These are phyloP conservation scores for Orientallactaga bullata DNA, from an alignment of 2,113 vertebrate genomes.

Conservation along the genomic window DNA sequence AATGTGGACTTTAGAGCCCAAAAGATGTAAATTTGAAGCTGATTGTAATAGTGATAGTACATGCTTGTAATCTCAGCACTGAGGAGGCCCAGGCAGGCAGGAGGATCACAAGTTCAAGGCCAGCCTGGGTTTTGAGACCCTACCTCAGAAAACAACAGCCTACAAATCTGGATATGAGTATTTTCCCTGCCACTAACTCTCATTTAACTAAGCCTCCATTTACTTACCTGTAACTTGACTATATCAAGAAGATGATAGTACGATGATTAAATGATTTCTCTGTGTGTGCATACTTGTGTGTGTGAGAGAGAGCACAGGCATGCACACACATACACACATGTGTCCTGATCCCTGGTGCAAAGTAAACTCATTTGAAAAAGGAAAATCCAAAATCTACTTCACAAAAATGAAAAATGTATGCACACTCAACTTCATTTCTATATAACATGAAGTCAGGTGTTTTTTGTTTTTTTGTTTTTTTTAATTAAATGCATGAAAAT, in stretches of 20 bases:
- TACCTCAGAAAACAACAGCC: neutral
- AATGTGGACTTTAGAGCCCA: neutral
- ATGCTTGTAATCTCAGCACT: neutral
- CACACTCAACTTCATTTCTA: neutral
- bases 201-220: slow-evolving; percentile 48
- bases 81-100: neutral
- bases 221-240: neutral
- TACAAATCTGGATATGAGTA: neutral
- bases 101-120: neutral
- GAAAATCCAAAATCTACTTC: slow-evolving; percentile 35
- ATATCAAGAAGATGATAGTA: neutral
- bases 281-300: neutral
- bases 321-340: no score
- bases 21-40: neutral
- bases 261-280: slow-evolving; percentile 15
- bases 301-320: neutral
- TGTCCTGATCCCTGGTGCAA: neutral
- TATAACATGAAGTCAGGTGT: slow-evolving; percentile 14
- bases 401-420: slow-evolving; percentile 25
- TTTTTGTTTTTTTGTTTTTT: neutral
- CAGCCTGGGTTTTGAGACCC: neutral
- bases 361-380: neutral
- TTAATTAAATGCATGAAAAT: slow-evolving; percentile 26
- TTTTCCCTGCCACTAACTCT: neutral
- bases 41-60: neutral